Evolutionary conservation across 2,113 vertebrate genomes (phyloP), one percentile per base, ranked within the genome.

Genomic region (Sclerurus mexicanus): DNA sequence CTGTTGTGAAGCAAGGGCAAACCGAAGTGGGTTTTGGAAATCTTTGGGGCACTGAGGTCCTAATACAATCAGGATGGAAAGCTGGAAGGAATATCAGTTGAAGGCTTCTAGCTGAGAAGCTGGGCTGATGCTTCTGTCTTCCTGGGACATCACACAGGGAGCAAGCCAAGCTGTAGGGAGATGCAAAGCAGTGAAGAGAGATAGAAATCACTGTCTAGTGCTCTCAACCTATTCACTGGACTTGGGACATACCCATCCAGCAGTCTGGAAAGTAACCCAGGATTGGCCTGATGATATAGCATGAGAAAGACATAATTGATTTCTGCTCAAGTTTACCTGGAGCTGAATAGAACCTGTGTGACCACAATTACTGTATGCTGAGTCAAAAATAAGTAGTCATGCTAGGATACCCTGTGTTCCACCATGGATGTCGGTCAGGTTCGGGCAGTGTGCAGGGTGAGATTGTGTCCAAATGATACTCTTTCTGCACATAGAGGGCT

Each of bases 391-490:
- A 50, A 37, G 58, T 33, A 6, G 4, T 27, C 5, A 0, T 46
- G 10, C 42, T 67, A 47, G 21, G 24, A 35, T 31, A 47, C 10
- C 12, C 40, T 39, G 10, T 52, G n/a, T 69, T 18, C 37, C 28
- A 40, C 3, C 27, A 7, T 58, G 60, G 37, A 10, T 24, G 33
- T 14, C 0, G 0, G 10, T 33, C 2, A 4, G 46, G 40, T 8
- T 78, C 24, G 23, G 30, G 25, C 27, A 84, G n/a, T 6, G 5
- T 67, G 25, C 16, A 35, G 19, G 7, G 12, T 64, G 27, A 39
- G 18, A 10, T 4, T 49, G 3, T 2, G 5, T 52, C 31, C 21
- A 80, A 4, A 22, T 10, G 3, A 27, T 28, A 28, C 3, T 24
- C 11, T 35, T 55, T n/a, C 63, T 87, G 47, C 35, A 46, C 31